Base-by-base conservation (phyloP, 2,113 vertebrate species). In the Ammodytes marinus region DNA sequence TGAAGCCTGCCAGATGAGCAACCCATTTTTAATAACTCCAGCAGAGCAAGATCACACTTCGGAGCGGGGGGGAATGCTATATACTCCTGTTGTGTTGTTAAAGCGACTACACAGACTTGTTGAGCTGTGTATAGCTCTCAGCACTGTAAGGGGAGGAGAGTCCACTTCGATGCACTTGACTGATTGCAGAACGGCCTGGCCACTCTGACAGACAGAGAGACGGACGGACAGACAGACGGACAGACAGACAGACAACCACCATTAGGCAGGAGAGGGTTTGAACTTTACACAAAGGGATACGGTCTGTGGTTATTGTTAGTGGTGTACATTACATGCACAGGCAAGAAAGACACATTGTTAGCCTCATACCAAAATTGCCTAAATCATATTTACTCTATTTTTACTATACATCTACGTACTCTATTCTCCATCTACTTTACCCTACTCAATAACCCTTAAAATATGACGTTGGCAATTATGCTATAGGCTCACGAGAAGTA, bases 1-100 rank as follows among this genome's bases (percentile, higher is more conserved):
- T 85, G 81, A 82, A 27, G 84, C 82, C 85, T 88, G 86, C 77
- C 90, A 83, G 80, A 75, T 55, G 84, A 88, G 74, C 61, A 80
- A 73, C 76, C 82, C 84, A 85, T 89, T 86, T 78, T 65, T 76
- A 86, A 86, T 61, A 82, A 84, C 74, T 89, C 74, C 74, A 83
- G 55, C 76, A 68, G 70, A 74, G 86, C 59, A 83, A 63, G 60
- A 60, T 80, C 77, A 69, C 76, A 84, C 67, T 65, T 58, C 8
- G 40, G 82, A 77, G 53, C 40, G 47, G 65, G 17, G 72, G 75
- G 55, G 5, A 89, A 60, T 17, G 39, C 57, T 17, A 27, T 27
- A 27, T 27, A 4, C 39, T 80, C 53, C 15, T 65, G 82, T 27
- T 27, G 3, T 83, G 35, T 79, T 81, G 79, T 82, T 63, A 61